These are phyloP conservation scores for Ptychoptera contaminata DNA, from an alignment of 2,888 invertebrate genomes.

Conservation along the genomic window DNA sequence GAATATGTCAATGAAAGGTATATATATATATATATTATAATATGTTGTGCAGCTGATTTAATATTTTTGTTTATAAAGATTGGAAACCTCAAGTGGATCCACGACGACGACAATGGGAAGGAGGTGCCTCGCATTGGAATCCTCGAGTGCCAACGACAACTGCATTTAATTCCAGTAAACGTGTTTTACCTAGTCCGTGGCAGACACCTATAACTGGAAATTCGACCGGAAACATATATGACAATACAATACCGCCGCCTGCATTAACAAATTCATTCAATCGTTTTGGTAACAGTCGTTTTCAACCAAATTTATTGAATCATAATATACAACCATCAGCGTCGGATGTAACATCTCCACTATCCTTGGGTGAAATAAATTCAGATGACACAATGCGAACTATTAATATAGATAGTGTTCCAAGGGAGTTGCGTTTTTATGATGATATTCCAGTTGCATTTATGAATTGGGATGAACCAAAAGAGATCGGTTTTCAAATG, in stretches of 20 bases:
- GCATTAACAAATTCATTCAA: slow-evolving; percentile 4
- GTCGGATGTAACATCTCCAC: too few relatives aligned
- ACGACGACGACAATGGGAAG: too few relatives aligned
- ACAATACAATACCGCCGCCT: slow-evolving; percentile 4
- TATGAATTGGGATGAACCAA: slow-evolving; percentile 70
- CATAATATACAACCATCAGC: too few relatives aligned
- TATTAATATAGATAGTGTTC: slow-evolving; percentile 66
- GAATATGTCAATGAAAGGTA: slow-evolving; percentile 1
- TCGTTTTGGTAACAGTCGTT: neutral
- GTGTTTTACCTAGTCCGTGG: slow-evolving; percentile 17
- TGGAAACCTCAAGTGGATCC: too few relatives aligned
- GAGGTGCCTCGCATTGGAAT: too few relatives aligned
- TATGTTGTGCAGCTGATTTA: too few relatives aligned
- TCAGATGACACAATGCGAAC: slow-evolving; percentile 53
- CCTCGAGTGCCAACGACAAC: too few relatives aligned
- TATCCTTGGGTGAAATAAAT: too few relatives aligned
- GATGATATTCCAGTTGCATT: slow-evolving; percentile 72
- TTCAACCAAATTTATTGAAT: too few relatives aligned
- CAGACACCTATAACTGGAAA: slow-evolving; percentile 11
- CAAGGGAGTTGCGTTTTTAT: slow-evolving; percentile 68
- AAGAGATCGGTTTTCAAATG: slow-evolving; percentile 72
- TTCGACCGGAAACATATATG: slow-evolving; percentile 6
- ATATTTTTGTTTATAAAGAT: too few relatives aligned
- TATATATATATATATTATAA: too few relatives aligned
- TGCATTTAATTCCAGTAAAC: slow-evolving; percentile 10